Conservation (phyloP, 2,888 invertebrate species). For the Dione vanillae region DNA sequence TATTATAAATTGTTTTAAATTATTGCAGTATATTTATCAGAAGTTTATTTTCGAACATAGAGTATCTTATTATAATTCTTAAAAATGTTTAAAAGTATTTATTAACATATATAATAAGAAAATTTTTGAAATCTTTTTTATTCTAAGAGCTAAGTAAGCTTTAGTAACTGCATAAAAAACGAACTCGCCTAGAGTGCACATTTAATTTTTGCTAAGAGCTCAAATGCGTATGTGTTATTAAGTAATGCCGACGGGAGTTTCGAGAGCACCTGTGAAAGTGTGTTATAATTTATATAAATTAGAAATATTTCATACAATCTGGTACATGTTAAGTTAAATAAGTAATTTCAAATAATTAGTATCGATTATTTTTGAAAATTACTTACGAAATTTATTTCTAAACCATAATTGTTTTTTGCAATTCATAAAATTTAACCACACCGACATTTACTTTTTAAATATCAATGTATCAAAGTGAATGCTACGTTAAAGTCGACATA, state of each 20-base stretch:
- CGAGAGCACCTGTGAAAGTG: background rate
- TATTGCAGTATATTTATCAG: too few relatives aligned
- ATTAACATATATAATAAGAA: too few relatives aligned
- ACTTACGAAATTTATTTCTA: background rate
- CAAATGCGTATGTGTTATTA: background rate
- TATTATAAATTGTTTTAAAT: too few relatives aligned
- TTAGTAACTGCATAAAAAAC: background rate
- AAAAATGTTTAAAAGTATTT: too few relatives aligned
- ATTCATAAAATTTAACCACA: background rate
- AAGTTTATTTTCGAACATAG: too few relatives aligned
- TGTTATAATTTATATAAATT: background rate
- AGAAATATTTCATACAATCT: background rate
- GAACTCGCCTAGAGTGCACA: background rate
- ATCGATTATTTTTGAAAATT: background rate
- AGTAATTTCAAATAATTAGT: background rate
- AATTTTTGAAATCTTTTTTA: background rate
- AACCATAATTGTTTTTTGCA: background rate
- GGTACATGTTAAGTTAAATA: background rate
- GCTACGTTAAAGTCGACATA: too few relatives aligned
- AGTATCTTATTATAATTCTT: too few relatives aligned
- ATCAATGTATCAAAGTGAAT: too few relatives aligned
- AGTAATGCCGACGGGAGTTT: constrained; percentile 16
- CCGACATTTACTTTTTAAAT: too few relatives aligned
- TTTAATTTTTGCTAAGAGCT: constrained; percentile 2
- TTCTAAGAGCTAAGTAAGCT: background rate